Evolutionary conservation across 2,797 vertebrate species (phyloP), one percentile per base, ranked within the genome.

Genomic region (Cercopithecus diana): DNA sequence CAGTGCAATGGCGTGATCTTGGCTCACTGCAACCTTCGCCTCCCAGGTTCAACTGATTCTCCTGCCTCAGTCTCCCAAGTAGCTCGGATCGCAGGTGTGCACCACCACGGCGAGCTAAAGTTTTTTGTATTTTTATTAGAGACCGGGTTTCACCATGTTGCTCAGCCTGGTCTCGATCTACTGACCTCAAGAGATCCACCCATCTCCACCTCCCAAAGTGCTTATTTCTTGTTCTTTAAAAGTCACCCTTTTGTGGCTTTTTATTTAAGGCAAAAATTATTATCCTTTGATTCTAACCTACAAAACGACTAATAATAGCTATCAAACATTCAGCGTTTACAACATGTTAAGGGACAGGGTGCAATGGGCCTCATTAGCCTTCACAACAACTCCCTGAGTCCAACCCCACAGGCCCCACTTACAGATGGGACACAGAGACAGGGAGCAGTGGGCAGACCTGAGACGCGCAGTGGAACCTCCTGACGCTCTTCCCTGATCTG

Each of bases 21-120:
- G 61, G 61, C 33, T 67, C 15, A 19, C 61, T 19, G 61, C 61
- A 67, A 67, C 33, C 30, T 67, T 33, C 0, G 2, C 7, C 61
- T 67, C 30, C 61, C 33, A 67, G 33, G 33, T 67, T n/a, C 61
- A 67, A 67, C 3, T 1, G 33, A 67, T 67, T n/a, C 61, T n/a
- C 15, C 61, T n/a, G 61, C 61, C 61, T 67, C 61, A 67, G 33
- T 1, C 33, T 67, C 15, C 61, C 33, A n/a, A 67, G 61, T 19
- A 67, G 14, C 3, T n/a, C 7, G 3, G 61, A 67, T 67, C 33
- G 17, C 15, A 67, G 61, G 33, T 67, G 61, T n/a, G 30, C 61
- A 2, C 33, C 15, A 67, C 33, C 0, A n/a, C 3, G 0, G 30
- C 0, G 7, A n/a, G 61, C 33, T 67, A 67, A 67, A n/a, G 0